Percentiles rank a stretch among this genome's conserved stretches.
phyloP scores from a whole-genome alignment of 2,797 vertebrate species.

The Aldrovandia affinis region DNA sequence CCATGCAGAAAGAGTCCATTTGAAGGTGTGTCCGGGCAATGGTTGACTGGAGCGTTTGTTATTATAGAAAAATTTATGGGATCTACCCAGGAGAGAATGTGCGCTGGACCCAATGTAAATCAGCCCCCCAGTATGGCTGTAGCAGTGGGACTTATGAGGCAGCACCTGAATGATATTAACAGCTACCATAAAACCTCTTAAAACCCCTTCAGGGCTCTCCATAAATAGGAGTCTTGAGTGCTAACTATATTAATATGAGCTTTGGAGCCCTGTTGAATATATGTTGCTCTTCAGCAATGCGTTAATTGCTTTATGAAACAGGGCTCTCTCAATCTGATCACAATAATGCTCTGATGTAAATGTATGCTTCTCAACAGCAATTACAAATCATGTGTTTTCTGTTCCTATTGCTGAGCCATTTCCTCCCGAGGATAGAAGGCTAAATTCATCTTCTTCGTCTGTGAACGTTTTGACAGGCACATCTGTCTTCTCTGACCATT shows the following conservation, averaged over 20 bases:
- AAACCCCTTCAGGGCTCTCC: conserved; percentile 3
- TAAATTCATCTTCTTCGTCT: neutral
- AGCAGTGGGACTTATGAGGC: neutral
- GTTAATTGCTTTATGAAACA: neutral
- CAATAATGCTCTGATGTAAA: neutral
- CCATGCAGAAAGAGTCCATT: neutral
- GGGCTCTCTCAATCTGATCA: neutral
- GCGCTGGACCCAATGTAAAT: neutral
- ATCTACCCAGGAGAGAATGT: neutral
- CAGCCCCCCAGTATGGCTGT: conserved; percentile 1
- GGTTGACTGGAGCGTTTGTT: conserved; percentile 13
- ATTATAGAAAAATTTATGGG: neutral
- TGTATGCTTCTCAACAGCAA: neutral
- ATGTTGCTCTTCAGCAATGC: neutral
- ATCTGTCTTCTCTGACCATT: conserved; percentile 1
- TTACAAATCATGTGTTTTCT: neutral
- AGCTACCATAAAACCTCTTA: conserved; percentile 23
- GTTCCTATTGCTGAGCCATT: neutral
- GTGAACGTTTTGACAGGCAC: neutral
- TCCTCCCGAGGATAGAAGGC: neutral
- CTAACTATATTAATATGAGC: conserved; percentile 1
- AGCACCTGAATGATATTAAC: conserved; percentile 22
- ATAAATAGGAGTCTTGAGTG: conserved; percentile 14
- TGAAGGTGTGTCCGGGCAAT: neutral
- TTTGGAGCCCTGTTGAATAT: neutral